A percentile compares a stretch with the other conserved stretches of the same genome.
Conservation (phyloP, 1,140 invertebrate genomes). For the Cepaea nemoralis region DNA sequence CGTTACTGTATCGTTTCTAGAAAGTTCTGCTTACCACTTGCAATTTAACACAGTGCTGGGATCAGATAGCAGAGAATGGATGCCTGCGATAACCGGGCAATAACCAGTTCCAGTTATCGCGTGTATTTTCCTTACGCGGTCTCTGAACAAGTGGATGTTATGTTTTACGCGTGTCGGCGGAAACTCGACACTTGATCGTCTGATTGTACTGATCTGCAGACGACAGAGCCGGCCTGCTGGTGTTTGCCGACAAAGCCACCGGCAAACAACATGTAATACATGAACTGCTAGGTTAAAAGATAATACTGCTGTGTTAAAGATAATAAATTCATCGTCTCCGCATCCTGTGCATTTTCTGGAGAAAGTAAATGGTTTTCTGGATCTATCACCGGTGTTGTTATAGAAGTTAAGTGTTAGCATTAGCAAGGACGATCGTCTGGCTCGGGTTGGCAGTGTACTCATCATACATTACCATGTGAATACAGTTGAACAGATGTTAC, state of each 20-base stretch:
- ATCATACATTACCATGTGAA: too few species aligned
- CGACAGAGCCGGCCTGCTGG: background rate
- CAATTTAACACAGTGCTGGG: background rate
- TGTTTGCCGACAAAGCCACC: background rate
- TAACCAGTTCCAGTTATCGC: background rate
- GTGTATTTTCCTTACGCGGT: background rate
- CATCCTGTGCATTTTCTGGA: background rate
- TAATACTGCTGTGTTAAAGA: background rate
- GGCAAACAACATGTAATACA: background rate
- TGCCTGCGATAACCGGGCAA: background rate
- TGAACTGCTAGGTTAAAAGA: background rate
- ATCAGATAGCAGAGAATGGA: background rate
- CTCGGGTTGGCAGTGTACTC: too few species aligned
- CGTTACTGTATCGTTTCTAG: background rate
- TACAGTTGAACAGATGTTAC: too few species aligned
- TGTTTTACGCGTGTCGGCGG: constrained; percentile 1
- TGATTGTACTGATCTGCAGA: constrained; percentile 1
- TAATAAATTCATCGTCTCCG: background rate
- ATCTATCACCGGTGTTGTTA: too few species aligned
- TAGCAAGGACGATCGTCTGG: too few species aligned
- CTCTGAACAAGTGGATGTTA: constrained; percentile 14
- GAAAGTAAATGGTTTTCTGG: too few species aligned
- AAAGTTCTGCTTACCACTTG: background rate
- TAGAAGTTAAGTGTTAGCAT: too few species aligned
- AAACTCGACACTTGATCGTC: constrained; percentile 12